A percentile compares a stretch with the other conserved stretches of the same genome.
Evolutionary conservation across 2,113 vertebrate genomes (phyloP).

Genomic region (Entomyzon cyanotis): DNA sequence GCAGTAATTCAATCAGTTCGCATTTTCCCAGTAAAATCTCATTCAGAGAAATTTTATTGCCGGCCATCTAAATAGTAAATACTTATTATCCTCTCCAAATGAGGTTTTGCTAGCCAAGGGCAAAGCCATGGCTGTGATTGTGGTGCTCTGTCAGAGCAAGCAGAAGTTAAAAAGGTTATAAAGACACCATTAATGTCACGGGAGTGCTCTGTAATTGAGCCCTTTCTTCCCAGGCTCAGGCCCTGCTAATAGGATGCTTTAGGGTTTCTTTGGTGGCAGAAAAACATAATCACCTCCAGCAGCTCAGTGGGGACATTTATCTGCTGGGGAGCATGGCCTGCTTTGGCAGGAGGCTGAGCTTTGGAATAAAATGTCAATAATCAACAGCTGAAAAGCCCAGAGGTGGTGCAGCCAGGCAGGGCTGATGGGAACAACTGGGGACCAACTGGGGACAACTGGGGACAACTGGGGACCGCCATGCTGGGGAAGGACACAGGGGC

Average conservation of each 20-base stretch:
- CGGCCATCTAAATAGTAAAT: constrained; percentile 86
- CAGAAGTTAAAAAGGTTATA: constrained; percentile 84
- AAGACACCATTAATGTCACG: constrained; percentile 80
- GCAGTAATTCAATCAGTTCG: constrained; percentile 87
- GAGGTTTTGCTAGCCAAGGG: constrained; percentile 82
- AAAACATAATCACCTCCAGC: constrained; percentile 61
- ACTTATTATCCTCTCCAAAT: constrained; percentile 82
- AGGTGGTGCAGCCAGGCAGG: constrained; percentile 22
- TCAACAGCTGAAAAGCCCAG: constrained; percentile 35
- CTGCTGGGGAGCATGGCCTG: constrained; percentile 44
- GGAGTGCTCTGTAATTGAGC: constrained; percentile 78
- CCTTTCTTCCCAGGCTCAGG: constrained; percentile 60
- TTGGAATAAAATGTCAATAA: constrained; percentile 50
- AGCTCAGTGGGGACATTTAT: constrained; percentile 54
- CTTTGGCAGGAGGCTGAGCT: constrained; percentile 37
- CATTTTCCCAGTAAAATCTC: constrained; percentile 81
- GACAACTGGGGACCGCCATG: background rate
- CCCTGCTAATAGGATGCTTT: constrained; percentile 69
- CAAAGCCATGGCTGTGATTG: constrained; percentile 75
- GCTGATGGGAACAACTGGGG: background rate
- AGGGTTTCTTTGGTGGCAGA: constrained; percentile 70
- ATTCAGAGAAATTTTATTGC: constrained; percentile 85
- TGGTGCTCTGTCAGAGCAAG: constrained; percentile 77
- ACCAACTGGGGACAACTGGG: background rate
- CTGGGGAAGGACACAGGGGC: background rate